These are phyloP conservation scores for Therioaphis trifolii DNA, from an alignment of 2,888 invertebrate species.

Conservation along the genomic window DNA sequence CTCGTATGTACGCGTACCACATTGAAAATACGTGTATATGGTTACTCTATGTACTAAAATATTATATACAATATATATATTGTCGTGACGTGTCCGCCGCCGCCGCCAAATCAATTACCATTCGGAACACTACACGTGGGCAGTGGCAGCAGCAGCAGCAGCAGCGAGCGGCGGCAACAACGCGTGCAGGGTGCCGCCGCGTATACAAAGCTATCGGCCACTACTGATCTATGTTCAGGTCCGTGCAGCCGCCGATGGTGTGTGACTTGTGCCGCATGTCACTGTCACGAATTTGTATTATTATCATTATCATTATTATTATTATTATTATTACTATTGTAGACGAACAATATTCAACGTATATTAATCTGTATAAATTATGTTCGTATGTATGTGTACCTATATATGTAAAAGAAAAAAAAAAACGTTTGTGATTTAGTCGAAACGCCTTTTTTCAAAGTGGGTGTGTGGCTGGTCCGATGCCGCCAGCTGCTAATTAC, in stretches of 20 bases:
- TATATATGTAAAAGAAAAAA: neutral
- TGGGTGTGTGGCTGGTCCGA: slow-evolving; percentile 39
- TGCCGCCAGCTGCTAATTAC: slow-evolving; percentile 59
- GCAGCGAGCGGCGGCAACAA: neutral
- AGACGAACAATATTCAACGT: slow-evolving; percentile 16
- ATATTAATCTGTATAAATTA: too few relatives aligned
- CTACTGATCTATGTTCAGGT: slow-evolving; percentile 46
- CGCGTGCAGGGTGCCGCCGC: slow-evolving; percentile 48
- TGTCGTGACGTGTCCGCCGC: slow-evolving; percentile 53
- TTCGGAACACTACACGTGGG: slow-evolving; percentile 15
- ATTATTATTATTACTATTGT: slow-evolving; percentile 17
- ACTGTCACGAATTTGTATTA: slow-evolving; percentile 54
- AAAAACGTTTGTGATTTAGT: slow-evolving; percentile 57
- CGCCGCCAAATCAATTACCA: slow-evolving; percentile 56
- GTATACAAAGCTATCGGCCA: slow-evolving; percentile 55
- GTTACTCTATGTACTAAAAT: too few relatives aligned
- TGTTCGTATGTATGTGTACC: neutral
- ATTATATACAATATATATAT: too few relatives aligned
- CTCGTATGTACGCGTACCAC: neutral
- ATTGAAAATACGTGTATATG: neutral
- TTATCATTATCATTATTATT: slow-evolving; percentile 22
- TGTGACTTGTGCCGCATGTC: slow-evolving; percentile 54
- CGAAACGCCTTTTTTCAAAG: slow-evolving; percentile 49
- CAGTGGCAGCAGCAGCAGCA: slow-evolving; percentile 10
- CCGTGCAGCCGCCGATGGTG: too few relatives aligned